Base-by-base conservation (phyloP, 1,140 invertebrate genomes). In the Heliconius melpomene region DNA sequence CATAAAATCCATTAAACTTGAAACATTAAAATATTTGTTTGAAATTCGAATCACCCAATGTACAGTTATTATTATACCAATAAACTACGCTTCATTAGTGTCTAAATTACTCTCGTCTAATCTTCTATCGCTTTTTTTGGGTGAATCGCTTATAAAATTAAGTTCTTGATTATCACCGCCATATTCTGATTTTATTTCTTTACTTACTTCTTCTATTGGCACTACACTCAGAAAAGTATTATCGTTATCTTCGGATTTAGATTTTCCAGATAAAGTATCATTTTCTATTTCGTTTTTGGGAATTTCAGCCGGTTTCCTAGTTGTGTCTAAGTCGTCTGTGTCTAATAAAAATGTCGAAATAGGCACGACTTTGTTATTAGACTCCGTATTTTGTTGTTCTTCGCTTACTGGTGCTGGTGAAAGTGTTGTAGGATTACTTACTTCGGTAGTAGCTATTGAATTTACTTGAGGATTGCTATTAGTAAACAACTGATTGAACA, bases 131-230 rank as follows among this genome's bases (percentile, higher is more conserved):
- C 88, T 93, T 80, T 90, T 90, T 90, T 93, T 91, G 87, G 88
- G 88, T 60, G 87, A 91, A 88, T 94, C 90, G 90, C 91, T 93
- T 80, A 94, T 93, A 78, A 89, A 87, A 86, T 94, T 94, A 82
- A 93, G 81, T 79, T 89, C 86, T 87, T 88, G 84, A 77, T 87
- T 86, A 72, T 91, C 88, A 85, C 83, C 89, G 77, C 89, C 85
- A 74, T 83, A 88, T 71, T 83, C 82, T 77, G 90, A 88, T 50
- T 87, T 86, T 18, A 85, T 82, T 82, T 86, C 86, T 50, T 66
- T 66, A 29, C 60, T 57, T 11, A 57, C 60, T 66, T 11, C 60
- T 66, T 29, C 23, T 66, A 66, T 66, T 29, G 60, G 60, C 60
- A 66, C 60, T 66, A 66, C 60, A 29, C 60, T 66, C 29, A 66